Evolutionary conservation across 2,888 invertebrate species (phyloP).

Genomic region (Hydriomena furcata): DNA sequence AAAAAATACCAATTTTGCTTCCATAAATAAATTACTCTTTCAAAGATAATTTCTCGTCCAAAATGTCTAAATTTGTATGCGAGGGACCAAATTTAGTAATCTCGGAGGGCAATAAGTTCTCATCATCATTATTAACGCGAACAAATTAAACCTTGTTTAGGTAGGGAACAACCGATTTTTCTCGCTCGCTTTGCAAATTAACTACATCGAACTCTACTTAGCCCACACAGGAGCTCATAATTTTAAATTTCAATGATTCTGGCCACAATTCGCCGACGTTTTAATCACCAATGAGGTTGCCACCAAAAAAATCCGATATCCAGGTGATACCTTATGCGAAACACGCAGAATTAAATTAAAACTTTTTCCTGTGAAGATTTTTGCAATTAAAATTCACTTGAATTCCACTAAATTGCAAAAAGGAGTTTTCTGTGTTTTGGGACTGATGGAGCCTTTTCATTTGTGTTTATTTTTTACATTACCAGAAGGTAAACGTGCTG

Average conservation of each 20-base stretch:
- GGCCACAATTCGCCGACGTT: constrained; percentile 31
- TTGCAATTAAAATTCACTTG: constrained; percentile 15
- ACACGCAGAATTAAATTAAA: constrained; percentile 15
- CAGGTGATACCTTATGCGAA: constrained; percentile 10
- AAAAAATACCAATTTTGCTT: constrained; percentile 1
- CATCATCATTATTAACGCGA: constrained; percentile 74
- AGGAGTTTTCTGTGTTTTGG: constrained; percentile 1
- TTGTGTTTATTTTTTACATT: no score
- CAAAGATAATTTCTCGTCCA: constrained; percentile 3
- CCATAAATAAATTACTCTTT: constrained; percentile 12
- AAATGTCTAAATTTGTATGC: constrained; percentile 33
- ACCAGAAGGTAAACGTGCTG: neutral
- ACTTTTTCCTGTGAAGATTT: constrained; percentile 9
- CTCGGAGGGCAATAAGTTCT: constrained; percentile 57
- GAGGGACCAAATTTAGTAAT: constrained; percentile 36
- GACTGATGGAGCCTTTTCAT: neutral
- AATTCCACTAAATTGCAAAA: neutral
- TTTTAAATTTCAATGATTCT: constrained; percentile 53
- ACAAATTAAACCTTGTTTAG: constrained; percentile 76
- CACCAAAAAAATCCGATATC: constrained; percentile 19
- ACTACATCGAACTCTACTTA: constrained; percentile 75
- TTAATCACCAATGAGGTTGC: constrained; percentile 18
- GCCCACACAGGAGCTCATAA: constrained; percentile 45
- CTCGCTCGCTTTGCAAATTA: constrained; percentile 69
- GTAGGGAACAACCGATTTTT: constrained; percentile 65